Base-by-base conservation (phyloP, 2,797 vertebrate genomes). In the Protosalanx chinensis region DNA sequence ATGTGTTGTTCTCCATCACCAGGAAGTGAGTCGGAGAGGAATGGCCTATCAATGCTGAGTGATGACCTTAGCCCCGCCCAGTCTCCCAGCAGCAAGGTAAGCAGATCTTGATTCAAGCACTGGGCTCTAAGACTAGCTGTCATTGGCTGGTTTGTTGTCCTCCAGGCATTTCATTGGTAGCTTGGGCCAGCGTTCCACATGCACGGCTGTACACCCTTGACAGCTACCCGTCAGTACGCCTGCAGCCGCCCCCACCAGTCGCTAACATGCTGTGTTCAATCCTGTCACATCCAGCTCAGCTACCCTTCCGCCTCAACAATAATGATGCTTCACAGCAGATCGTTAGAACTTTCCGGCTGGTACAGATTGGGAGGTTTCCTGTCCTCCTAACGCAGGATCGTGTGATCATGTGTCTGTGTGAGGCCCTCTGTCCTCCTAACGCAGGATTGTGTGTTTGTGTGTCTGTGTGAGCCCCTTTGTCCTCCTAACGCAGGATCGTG, bases 1-100 rank as follows among this genome's bases (percentile, higher is more conserved):
- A 64, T 86, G 87, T 88, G 73, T 67, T 75, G 30, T 81, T 68
- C 71, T 71, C 46, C 72, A 49, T 29, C 85, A 76, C 53, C 93
- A 98, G 97, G 95, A 85, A 96, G 92, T 88, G 96, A 97, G 3
- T 86, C 92, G 81, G 96, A 98, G 87, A 91, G 89, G 81, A 90
- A 92, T 73, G 93, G 92, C 41, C 86, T 89, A 1, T 76, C 90
- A 0, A 86, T 86, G 8, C 82, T 93, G 80, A 94, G 87, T 85
- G 94, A 96, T 77, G 96, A 98, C 81, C 91, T 92, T 82, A 95
- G 95, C 68, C 94, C 92, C 63, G 94, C 94, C 77, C 95, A 95
- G 32, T 94, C 94, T 81, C 95, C 95, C 62, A 88, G 92, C 91
- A 93, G 93, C 69, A 94, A 94, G 91, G 94, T 97, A 93, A 88